A percentile compares a stretch with the other conserved stretches of the same genome.
Evolutionary conservation across 2,888 invertebrate genomes (phyloP).

Genomic region (Eilema caniola): DNA sequence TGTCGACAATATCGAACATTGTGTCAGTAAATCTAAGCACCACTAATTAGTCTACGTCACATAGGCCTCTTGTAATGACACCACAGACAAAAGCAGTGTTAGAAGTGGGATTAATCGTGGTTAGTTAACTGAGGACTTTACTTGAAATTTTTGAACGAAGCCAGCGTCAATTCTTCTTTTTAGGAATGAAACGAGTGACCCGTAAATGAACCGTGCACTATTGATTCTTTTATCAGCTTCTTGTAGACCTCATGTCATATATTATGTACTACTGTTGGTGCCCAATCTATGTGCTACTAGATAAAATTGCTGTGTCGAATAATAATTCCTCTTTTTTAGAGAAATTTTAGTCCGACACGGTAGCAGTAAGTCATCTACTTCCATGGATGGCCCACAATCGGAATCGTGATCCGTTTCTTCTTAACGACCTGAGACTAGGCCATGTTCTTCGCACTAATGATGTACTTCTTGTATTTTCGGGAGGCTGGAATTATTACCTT

Average conservation of each 20-base stretch:
- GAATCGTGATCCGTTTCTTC: conserved; percentile 12
- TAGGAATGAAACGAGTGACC: background rate
- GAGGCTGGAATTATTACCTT: conserved; percentile 16
- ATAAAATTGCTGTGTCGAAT: background rate
- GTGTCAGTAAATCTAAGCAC: background rate
- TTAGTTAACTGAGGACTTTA: conserved; percentile 3
- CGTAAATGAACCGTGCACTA: background rate
- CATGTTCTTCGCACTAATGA: conserved; percentile 9
- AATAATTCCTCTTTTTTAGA: background rate
- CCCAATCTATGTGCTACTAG: background rate
- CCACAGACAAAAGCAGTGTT: conserved; percentile 6
- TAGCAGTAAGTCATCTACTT: conserved; percentile 2
- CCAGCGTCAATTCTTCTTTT: background rate
- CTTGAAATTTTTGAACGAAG: conserved; percentile 6
- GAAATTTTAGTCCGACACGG: background rate
- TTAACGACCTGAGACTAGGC: conserved; percentile 2
- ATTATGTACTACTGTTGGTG: too few species aligned
- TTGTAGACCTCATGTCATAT: background rate
- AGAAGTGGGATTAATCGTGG: conserved; percentile 9
- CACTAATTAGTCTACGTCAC: conserved; percentile 2
- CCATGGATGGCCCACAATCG: conserved; percentile 10
- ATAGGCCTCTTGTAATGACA: background rate
- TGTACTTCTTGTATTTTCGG: conserved; percentile 10
- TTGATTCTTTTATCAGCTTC: background rate
- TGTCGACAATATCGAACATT: background rate